These are phyloP conservation scores for Corythucha ciliata DNA, from an alignment of 2,888 invertebrate species.

Conservation along the genomic window DNA sequence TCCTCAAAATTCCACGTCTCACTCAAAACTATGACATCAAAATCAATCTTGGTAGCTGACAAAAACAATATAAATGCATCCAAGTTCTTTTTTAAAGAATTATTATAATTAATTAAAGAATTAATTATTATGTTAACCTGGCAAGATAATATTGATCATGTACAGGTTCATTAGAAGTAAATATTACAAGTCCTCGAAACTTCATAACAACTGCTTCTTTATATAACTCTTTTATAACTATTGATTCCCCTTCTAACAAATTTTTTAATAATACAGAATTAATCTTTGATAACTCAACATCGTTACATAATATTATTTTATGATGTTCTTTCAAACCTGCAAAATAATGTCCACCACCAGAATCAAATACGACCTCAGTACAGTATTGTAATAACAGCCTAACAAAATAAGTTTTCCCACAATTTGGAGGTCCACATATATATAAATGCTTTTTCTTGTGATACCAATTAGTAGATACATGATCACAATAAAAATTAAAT, in stretches of 20 bases:
- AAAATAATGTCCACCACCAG: background rate
- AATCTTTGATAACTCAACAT: background rate
- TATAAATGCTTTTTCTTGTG: constrained; percentile 6
- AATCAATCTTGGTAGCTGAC: no score
- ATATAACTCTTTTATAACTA: constrained; percentile 1
- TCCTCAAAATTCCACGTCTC: no score
- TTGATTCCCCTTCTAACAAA: background rate
- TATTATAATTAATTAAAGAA: no score
- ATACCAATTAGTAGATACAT: constrained; percentile 1
- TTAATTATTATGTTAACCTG: no score
- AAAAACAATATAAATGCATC: no score
- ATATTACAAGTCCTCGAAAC: background rate
- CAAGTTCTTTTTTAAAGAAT: no score
- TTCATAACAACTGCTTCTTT: background rate
- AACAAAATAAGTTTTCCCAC: constrained; percentile 2
- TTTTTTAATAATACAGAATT: background rate
- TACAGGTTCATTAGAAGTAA: no score
- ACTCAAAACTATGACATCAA: no score
- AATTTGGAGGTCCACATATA: background rate
- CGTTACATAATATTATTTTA: background rate
- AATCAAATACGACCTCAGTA: background rate
- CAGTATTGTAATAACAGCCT: background rate
- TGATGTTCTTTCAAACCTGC: background rate
- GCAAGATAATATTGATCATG: no score
- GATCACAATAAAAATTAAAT: background rate